A percentile compares a stretch with the other conserved stretches of the same genome.
Conservation (phyloP, 2,113 vertebrate species). For the Thymallus thymallus region DNA sequence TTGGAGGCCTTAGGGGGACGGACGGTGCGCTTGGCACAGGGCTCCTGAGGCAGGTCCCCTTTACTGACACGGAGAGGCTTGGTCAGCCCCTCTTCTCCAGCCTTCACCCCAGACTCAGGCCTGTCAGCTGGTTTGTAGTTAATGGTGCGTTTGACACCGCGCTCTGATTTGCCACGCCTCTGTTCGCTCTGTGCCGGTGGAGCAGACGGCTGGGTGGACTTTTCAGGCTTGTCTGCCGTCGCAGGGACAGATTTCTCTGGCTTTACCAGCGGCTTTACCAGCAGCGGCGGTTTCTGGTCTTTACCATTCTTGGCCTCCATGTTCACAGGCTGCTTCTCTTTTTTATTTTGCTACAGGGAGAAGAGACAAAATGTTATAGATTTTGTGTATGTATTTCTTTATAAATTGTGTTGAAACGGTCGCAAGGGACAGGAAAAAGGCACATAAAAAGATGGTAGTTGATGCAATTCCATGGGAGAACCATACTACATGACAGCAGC, state of each 20-base stretch:
- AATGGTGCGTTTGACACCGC: conserved; percentile 78
- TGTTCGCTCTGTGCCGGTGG: conserved; percentile 62
- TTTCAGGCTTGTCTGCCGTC: conserved; percentile 43
- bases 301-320: conserved; percentile 75
- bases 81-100: conserved; percentile 2
- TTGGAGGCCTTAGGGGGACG: conserved; percentile 27
- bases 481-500: background rate
- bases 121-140: conserved; percentile 68
- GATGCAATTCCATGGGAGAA: background rate
- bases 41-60: conserved; percentile 55
- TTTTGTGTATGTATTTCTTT: too few relatives aligned
- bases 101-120: conserved; percentile 23
- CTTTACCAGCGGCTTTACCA: background rate
- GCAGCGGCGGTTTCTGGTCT: conserved; percentile 42
- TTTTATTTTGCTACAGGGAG: conserved; percentile 78
- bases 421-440: too few relatives aligned
- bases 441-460: too few relatives aligned
- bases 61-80: conserved; percentile 7
- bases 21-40: conserved; percentile 59
- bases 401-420: too few relatives aligned
- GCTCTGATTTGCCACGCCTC: conserved; percentile 73
- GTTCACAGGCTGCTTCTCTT: conserved; percentile 71
- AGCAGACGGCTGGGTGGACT: conserved; percentile 30
- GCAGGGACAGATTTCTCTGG: conserved; percentile 39
- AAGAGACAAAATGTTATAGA: too few relatives aligned